phyloP scores from a whole-genome alignment of 2,113 vertebrate species.

The Megaceryle maxima region DNA sequence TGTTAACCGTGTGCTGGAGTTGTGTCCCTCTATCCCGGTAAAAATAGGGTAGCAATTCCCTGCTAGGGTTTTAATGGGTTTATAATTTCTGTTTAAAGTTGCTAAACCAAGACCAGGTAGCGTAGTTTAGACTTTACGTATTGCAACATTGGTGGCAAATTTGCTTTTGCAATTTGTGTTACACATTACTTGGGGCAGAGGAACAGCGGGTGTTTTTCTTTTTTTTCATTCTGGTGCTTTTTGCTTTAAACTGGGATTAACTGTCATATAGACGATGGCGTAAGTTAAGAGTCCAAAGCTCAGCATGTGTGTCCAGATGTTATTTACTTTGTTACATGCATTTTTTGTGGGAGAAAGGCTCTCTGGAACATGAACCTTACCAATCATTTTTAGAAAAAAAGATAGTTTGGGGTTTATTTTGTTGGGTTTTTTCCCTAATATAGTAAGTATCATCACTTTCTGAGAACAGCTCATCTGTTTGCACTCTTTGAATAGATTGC shows the following conservation, averaged over 20 bases:
- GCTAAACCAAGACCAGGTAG: too few species aligned
- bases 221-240: neutral
- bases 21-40: too few species aligned
- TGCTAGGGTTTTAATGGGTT: accelerated
- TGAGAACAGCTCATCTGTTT: neutral
- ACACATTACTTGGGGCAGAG: accelerated
- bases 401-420: accelerated
- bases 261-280: neutral
- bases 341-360: neutral
- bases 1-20: too few species aligned
- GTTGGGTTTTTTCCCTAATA: neutral
- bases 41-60: accelerated
- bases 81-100: neutral
- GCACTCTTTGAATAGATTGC: neutral
- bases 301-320: neutral
- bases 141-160: neutral
- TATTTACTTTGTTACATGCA: neutral
- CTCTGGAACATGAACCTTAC: neutral
- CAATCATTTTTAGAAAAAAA: neutral
- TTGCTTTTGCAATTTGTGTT: neutral
- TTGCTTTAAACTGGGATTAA: neutral
- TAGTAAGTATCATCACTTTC: neutral
- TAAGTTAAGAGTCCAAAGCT: slow-evolving; percentile 19
- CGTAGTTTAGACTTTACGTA: neutral
- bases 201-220: neutral